These are phyloP conservation scores for Ephestia elutella DNA, from an alignment of 1,140 invertebrate species.

Conservation along the genomic window DNA sequence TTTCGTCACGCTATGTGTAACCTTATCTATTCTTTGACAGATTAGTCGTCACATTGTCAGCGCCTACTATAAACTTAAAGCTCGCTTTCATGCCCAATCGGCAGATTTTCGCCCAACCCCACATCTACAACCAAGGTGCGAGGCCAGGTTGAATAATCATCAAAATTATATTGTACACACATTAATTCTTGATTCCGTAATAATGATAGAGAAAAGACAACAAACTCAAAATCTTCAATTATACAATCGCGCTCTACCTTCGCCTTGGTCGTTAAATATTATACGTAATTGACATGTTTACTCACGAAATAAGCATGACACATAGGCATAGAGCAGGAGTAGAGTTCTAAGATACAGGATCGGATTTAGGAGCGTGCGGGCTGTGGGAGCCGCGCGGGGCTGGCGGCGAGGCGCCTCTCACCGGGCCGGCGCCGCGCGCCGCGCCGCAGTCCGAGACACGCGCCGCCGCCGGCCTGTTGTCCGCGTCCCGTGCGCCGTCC, in stretches of 20 bases:
- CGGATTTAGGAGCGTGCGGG: constrained; percentile 23
- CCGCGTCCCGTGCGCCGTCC: constrained; percentile 19
- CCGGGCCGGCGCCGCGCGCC: constrained; percentile 26
- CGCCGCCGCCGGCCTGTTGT: constrained; percentile 45
- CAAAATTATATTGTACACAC: background rate
- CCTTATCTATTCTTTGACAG: background rate
- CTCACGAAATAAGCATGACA: too few species aligned
- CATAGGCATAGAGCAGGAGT: background rate
- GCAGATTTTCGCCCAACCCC: constrained; percentile 22
- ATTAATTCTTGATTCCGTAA: background rate
- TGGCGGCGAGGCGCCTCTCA: constrained; percentile 30
- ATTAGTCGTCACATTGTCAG: background rate
- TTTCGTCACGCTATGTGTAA: too few species aligned
- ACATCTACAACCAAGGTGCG: background rate
- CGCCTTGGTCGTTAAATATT: too few species aligned
- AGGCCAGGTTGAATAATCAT: background rate
- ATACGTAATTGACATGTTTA: too few species aligned
- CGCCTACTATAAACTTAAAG: constrained; percentile 10
- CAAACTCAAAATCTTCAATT: too few species aligned
- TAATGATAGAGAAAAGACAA: too few species aligned
- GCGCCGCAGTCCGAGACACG: constrained; percentile 59
- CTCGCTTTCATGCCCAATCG: constrained; percentile 20
- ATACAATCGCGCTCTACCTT: too few species aligned
- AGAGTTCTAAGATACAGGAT: constrained; percentile 20
- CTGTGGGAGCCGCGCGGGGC: constrained; percentile 23